These are phyloP conservation scores for Ceyx margarethae DNA, from an alignment of 2,113 vertebrate genomes.

Conservation along the genomic window DNA sequence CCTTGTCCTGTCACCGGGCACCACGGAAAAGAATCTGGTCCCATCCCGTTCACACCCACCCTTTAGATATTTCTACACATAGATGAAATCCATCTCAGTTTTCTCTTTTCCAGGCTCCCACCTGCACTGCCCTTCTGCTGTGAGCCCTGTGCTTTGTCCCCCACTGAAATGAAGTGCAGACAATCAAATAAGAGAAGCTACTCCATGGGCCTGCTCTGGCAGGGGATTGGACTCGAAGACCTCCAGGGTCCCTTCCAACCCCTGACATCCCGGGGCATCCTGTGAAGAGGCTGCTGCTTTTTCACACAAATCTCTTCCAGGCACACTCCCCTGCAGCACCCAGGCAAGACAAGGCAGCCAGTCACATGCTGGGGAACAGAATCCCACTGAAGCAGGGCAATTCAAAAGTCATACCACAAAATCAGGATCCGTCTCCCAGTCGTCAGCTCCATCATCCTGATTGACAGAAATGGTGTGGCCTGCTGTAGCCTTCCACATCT, in stretches of 20 bases:
- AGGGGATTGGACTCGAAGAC: no score
- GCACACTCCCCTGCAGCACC: neutral
- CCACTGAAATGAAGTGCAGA: neutral
- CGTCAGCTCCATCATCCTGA: constrained; percentile 82
- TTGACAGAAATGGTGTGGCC: constrained; percentile 80
- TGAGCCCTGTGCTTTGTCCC: neutral
- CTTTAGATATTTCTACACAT: neutral
- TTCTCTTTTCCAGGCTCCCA: neutral
- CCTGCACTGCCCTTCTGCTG: neutral
- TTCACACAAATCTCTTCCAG: neutral
- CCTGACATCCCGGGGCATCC: no score
- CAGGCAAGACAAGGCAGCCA: neutral
- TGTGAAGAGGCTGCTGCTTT: neutral
- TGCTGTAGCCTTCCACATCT: constrained; percentile 95
- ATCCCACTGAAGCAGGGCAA: neutral
- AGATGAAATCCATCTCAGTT: neutral
- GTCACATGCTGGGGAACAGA: fast-evolving
- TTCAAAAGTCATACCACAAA: constrained; percentile 83
- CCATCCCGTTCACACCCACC: neutral
- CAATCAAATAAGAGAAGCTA: no score
- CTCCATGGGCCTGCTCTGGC: no score
- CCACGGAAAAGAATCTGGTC: neutral
- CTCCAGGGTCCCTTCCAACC: no score
- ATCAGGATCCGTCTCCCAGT: constrained; percentile 98
- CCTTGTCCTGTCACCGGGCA: no score